A percentile compares a stretch with the other conserved stretches of the same genome.
These are phyloP conservation scores for Morone chrysops DNA, from an alignment of 2,113 vertebrate species.

Conservation along the genomic window DNA sequence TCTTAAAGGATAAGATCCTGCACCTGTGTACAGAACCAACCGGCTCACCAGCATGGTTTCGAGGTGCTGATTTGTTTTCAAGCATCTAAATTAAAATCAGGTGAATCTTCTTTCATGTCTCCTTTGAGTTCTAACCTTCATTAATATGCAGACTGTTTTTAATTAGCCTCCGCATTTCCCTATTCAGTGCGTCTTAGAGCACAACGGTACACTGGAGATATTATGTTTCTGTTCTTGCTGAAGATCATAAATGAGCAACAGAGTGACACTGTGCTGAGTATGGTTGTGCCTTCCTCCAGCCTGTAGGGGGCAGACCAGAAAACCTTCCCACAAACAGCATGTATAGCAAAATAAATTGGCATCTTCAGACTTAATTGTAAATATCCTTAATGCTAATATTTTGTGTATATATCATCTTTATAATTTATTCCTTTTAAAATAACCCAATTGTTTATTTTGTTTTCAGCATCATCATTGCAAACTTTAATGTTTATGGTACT, in stretches of 20 bases:
- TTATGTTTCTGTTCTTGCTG: not conserved
- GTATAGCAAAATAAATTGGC: slow-evolving; percentile 52
- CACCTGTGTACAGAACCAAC: not conserved
- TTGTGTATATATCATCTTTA: slow-evolving; percentile 76
- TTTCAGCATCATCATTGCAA: slow-evolving; percentile 26
- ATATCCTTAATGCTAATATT: slow-evolving; percentile 73
- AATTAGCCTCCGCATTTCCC: not conserved
- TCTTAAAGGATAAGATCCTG: slow-evolving; percentile 31
- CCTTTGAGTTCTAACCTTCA: slow-evolving; percentile 6
- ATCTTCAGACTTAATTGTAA: slow-evolving; percentile 76
- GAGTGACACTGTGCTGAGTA: not conserved
- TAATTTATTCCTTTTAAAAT: slow-evolving; percentile 83
- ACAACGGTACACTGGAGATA: slow-evolving; percentile 68
- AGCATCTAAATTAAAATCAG: slow-evolving; percentile 52
- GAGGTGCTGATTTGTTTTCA: slow-evolving; percentile 33
- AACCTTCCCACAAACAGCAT: slow-evolving; percentile 36
- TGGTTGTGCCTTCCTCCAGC: slow-evolving; percentile 6
- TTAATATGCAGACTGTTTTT: slow-evolving; percentile 12
- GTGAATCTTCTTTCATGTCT: slow-evolving; percentile 23
- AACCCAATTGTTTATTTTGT: slow-evolving; percentile 57
- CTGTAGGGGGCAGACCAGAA: slow-evolving; percentile 29
- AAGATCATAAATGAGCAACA: not conserved
- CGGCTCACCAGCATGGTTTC: not conserved
- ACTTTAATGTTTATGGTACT: slow-evolving; percentile 51
- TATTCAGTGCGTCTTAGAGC: slow-evolving; percentile 27